Evolutionary conservation across 2,888 invertebrate species (phyloP), one percentile per base, ranked within the genome.

Genomic region (Chydorus sphaericus): DNA sequence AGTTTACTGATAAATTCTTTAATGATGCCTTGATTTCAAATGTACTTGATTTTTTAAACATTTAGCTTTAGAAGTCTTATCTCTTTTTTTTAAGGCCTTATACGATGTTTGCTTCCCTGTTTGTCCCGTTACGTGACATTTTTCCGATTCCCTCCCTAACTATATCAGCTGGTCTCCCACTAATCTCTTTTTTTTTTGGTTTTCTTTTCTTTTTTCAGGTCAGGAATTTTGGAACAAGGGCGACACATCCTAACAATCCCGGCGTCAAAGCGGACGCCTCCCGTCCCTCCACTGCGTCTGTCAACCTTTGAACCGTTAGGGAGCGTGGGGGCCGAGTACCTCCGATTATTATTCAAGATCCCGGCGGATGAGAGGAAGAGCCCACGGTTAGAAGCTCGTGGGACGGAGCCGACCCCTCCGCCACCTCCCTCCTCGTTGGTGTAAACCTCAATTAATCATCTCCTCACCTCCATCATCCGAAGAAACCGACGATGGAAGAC

Each of bases 361-460:
- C 23, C 44, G 11, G 26, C 44, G 8, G 49, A 44, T 26, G 54
- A 55, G 7, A 55, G 33, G n/a, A 54, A 31, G 18, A 50, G 31
- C 23, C 39, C 57, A 14, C 51, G 23, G 14, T 26, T 28, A 29
- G 30, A 37, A 44, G 37, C 48, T 31, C 31, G 36, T 11, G 33
- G 52, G 3, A n/a, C 36, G 4, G 52, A 52, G 36, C 52, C 52
- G 10, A 37, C 31, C 31, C 87, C 88, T 2, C 88, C 88, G 6
- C 85, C 85, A 1, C 88, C 88, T 0, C 88, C 88, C n/a, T 0
- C 82, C 87, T 14, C 75, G 88, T 64, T 88, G 88, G 86, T 82
- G 85, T 0, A 88, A 88, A 68, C 86, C 87, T 4, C 44, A 44
- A 4, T 26, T 44, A 28, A 39, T 39, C 4, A 16, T 8, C 16